Evolutionary conservation across 2,113 vertebrate genomes (phyloP), one percentile per base, ranked within the genome.

Genomic region (Pseudopodoces humilis): DNA sequence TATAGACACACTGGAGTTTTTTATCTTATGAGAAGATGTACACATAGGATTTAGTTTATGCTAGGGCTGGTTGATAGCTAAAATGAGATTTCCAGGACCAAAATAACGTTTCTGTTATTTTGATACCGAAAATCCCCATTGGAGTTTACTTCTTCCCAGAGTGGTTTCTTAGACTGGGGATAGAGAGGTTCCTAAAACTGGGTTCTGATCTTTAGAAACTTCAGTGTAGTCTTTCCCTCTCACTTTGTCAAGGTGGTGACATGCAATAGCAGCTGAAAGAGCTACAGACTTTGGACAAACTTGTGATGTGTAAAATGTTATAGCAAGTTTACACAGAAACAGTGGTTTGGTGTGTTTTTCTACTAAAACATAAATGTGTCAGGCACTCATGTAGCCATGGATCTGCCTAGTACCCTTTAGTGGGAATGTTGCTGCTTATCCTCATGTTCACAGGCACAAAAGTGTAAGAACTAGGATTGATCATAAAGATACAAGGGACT

Each of bases 311-410:
- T 18, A 44, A 84, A 81, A 81, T 22, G 13, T 47, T 60, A 17
- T 10, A 78, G 8, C 6, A 83, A 49, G 5, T 71, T 86, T 58
- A 27, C 27, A 62, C 0, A 18, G 12, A 74, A 80, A 15, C 1
- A 1, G 4, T 21, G 31, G 17, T 41, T 27, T 12, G 25, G 25
- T 8, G 13, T 31, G 15, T 27, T 79, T 79, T 86, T 68, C 50
- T 11, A 41, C 21, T 56, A 28, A 49, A 58, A 39, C 0, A 1
- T 43, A 47, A 71, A 44, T 2, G 0, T 49, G 3, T 37, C 46
- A 79, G 23, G 6, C 15, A 56, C 50, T 70, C 15, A 6, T 62
- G n/a, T 39, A 71, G 30, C 41, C 20, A 25, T 24, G 27, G 46
- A 27, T 30, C 27, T 56, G 20, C 20, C 24, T 16, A 20, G 23